phyloP scores from a whole-genome alignment of 1,140 invertebrate genomes.

The Stratiolaelaps scimitus region DNA sequence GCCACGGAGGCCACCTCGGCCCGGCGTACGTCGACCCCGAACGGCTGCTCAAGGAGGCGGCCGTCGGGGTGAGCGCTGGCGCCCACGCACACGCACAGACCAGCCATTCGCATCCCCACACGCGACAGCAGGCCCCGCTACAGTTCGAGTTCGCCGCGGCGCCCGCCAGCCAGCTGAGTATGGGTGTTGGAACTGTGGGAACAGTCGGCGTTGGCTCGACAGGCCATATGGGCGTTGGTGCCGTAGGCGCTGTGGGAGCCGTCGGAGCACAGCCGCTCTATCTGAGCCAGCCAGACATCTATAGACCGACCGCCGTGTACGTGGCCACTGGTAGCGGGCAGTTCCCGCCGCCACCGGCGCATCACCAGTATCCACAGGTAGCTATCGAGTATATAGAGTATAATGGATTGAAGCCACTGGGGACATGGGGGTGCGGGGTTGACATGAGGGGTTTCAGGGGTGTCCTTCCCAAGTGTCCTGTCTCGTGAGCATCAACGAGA shows the following conservation, averaged over 20 bases:
- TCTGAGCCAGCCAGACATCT: constrained; percentile 21
- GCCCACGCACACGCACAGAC: no score
- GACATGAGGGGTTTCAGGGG: no score
- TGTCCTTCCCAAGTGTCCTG: no score
- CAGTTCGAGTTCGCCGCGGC: constrained; percentile 19
- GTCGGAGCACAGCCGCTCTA: constrained; percentile 17
- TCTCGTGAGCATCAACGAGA: no score
- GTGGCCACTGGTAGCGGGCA: constrained; percentile 27
- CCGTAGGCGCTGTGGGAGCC: not conserved
- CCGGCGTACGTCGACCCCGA: constrained; percentile 15
- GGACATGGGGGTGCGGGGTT: no score
- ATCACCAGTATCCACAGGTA: constrained; percentile 27
- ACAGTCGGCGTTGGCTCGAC: no score
- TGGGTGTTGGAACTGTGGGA: no score
- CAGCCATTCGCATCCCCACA: not conserved
- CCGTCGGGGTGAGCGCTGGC: not conserved
- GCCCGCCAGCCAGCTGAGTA: not conserved
- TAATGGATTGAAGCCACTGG: no score
- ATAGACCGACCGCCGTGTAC: constrained; percentile 25
- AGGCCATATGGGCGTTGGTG: not conserved
- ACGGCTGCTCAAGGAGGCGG: constrained; percentile 11
- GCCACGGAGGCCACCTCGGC: no score
- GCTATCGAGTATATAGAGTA: no score
- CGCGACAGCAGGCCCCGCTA: not conserved
- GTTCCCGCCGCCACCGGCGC: constrained; percentile 23